phyloP scores from a whole-genome alignment of 2,888 invertebrate genomes.

The Drosophila diplacantha region DNA sequence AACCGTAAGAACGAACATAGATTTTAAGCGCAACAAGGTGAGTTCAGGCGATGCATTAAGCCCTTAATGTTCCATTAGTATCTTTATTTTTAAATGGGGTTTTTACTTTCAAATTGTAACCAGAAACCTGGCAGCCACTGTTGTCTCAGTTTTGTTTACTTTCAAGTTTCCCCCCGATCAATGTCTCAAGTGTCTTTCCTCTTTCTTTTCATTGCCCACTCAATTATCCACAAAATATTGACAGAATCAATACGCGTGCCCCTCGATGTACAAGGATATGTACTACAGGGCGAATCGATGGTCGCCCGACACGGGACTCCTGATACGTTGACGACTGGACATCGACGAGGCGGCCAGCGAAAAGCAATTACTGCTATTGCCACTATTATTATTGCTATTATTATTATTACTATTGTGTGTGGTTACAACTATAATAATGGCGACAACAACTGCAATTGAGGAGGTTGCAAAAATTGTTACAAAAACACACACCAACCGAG shows the following conservation, averaged over 20 bases:
- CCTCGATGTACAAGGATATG: slow-evolving; percentile 93
- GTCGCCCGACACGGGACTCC: slow-evolving; percentile 76
- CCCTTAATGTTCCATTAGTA: not conserved
- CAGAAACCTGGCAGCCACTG: not conserved
- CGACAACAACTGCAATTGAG: slow-evolving; percentile 26
- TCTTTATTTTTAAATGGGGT: not conserved
- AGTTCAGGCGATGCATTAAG: slow-evolving; percentile 25
- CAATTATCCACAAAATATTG: slow-evolving; percentile 17
- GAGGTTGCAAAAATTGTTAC: slow-evolving; percentile 19
- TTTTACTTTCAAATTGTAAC: not conserved
- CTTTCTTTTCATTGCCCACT: not conserved
- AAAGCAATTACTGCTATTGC: slow-evolving; percentile 25
- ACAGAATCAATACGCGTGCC: slow-evolving; percentile 83
- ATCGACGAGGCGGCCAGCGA: slow-evolving; percentile 9
- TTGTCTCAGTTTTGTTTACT: not conserved
- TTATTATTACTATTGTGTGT: slow-evolving; percentile 23
- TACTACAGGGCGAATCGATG: slow-evolving; percentile 84
- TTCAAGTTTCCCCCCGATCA: not conserved
- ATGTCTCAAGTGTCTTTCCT: no score
- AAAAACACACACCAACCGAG: slow-evolving; percentile 31
- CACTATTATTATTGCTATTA: slow-evolving; percentile 11
- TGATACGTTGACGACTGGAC: slow-evolving; percentile 75
- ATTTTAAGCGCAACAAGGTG: slow-evolving; percentile 87
- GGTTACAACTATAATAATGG: slow-evolving; percentile 35
- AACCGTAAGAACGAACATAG: slow-evolving; percentile 97